phyloP scores from a whole-genome alignment of 2,113 vertebrate species.

The Rissa tridactyla region DNA sequence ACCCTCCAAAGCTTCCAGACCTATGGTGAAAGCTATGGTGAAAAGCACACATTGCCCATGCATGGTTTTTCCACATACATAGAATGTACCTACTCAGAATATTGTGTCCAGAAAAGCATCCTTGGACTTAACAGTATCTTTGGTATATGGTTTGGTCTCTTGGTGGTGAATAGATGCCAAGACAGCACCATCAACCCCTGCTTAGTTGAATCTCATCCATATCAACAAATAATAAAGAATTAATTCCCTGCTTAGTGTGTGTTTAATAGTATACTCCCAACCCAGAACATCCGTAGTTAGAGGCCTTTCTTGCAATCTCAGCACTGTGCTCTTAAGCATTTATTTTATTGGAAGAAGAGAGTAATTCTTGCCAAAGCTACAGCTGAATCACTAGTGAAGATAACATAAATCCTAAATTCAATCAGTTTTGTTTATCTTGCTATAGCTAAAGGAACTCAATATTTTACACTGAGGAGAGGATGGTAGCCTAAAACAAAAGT shows the following conservation, averaged over 20 bases:
- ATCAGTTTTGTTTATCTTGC: not conserved
- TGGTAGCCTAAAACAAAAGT: not conserved
- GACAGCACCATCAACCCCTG: not conserved
- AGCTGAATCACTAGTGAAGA: not conserved
- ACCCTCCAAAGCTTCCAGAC: not conserved
- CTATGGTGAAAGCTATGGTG: not conserved
- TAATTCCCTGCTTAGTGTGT: not conserved
- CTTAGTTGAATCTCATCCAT: not conserved
- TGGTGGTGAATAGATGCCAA: not conserved
- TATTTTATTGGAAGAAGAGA: not conserved
- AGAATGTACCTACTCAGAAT: not conserved
- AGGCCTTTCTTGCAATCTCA: not conserved
- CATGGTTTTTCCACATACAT: not conserved
- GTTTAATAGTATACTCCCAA: not conserved
- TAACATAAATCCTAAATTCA: not conserved
- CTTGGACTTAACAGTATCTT: not conserved
- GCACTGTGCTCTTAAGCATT: not conserved
- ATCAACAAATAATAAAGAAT: not conserved
- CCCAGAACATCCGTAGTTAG: not conserved
- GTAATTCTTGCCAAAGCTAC: not conserved
- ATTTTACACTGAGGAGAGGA: not conserved
- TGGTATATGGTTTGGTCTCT: not conserved
- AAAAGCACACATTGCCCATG: not conserved
- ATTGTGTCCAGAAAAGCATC: not conserved
- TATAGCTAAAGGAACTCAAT: not conserved